Conservation (phyloP, 2,113 vertebrate species). For the Addax nasomaculatus region DNA sequence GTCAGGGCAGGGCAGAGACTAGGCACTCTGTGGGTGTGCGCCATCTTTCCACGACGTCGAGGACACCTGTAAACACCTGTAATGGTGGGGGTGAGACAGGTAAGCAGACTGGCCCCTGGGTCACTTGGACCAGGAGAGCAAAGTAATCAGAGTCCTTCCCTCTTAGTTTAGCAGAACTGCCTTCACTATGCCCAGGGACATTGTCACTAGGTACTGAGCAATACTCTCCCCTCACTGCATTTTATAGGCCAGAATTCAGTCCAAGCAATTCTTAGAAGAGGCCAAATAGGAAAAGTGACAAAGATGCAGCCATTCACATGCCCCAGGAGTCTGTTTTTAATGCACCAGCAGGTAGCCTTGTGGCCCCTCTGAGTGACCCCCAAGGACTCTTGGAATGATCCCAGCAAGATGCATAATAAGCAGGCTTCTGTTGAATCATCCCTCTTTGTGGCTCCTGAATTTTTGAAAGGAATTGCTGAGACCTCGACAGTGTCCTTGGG, state of each 20-base stretch:
- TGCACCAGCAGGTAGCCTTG: neutral
- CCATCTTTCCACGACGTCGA: rapidly evolving
- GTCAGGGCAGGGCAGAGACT: neutral
- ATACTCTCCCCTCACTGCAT: neutral
- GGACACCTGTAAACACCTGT: neutral
- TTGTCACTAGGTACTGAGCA: neutral
- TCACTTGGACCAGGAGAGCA: neutral
- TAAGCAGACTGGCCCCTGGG: neutral
- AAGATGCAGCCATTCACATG: neutral
- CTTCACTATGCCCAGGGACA: neutral
- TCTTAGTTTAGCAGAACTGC: neutral
- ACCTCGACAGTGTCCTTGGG: neutral
- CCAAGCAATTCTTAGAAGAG: neutral
- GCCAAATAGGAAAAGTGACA: neutral
- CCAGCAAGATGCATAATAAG: neutral
- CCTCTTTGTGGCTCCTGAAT: neutral
- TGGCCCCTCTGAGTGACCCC: neutral
- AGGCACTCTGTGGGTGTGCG: neutral
- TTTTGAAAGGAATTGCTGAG: neutral
- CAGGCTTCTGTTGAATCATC: neutral
- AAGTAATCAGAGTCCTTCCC: too few relatives aligned
- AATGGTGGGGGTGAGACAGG: neutral
- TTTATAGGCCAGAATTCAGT: neutral
- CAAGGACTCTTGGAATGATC: neutral
- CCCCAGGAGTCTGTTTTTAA: neutral